Base-by-base conservation (phyloP, 2,888 invertebrate genomes). In the Ptycholaimellus sp. region DNA sequence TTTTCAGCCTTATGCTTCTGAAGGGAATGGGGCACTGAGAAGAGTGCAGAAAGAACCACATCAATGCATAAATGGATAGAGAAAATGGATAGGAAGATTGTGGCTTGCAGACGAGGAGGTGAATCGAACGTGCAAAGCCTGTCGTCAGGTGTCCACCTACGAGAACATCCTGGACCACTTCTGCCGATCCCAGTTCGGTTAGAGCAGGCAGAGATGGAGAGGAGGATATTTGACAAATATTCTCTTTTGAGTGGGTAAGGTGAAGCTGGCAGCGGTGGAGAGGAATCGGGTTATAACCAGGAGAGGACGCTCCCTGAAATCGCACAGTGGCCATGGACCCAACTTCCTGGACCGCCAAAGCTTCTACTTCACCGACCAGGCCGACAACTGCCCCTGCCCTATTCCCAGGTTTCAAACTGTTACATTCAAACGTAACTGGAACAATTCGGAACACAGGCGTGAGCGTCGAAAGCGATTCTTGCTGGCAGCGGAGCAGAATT, bases 101-200 rank as follows among this genome's bases (percentile, higher is more conserved):
- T 23, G 23, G 23, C n/a, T n/a, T n/a, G n/a, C n/a, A n/a, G n/a
- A n/a, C n/a, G n/a, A n/a, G n/a, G 52, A 42, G 33, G 38, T 30
- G 30, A 41, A 43, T 16, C 28, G 41, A 31, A 43, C 45, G 30
- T 70, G 70, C 48, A 56, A 59, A 25, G 61, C 66, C 5, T 70
- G 70, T 53, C 61, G 61, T 38, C 68, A 69, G 46, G 66, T 66
- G 2, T 61, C 63, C 39, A 70, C 70, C 3, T 68, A 66, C 48
- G 70, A 71, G 53, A 69, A 69, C 46, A 64, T 71, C 40, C 58
- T 71, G 42, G 69, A 71, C 52, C 65, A 68, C 49, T 70, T 62
- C 49, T 69, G 69, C 47, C 53, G 66, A 39, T 61, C 68, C 14
- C 60, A 63, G 37, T 61, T 66, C 44, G 69, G 69, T 69, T 54